phyloP scores from a whole-genome alignment of 1,140 invertebrate genomes.

The Magallana gigas region DNA sequence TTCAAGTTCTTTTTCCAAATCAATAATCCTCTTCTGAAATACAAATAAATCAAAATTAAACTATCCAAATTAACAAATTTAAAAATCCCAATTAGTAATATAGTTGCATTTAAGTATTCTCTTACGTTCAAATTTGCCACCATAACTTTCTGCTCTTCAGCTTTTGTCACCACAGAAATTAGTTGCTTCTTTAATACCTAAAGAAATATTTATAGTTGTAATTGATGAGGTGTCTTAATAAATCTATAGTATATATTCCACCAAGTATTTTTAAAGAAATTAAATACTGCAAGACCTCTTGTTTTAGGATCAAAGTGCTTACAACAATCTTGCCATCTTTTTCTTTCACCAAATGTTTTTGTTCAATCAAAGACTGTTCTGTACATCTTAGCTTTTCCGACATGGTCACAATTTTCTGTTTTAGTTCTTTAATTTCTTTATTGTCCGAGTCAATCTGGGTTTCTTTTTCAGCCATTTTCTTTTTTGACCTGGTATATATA shows the following conservation, averaged over 20 bases:
- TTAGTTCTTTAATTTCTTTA: neutral
- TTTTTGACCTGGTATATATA: neutral
- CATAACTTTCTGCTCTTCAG: slow-evolving; percentile 1
- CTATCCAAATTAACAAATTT: neutral
- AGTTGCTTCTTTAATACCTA: neutral
- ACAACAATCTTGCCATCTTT: slow-evolving; percentile 2
- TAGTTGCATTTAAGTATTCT: no score
- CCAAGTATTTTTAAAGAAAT: neutral
- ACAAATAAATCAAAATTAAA: neutral
- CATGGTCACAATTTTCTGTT: neutral
- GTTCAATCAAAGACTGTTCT: neutral
- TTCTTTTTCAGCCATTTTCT: neutral
- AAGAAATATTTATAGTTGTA: neutral
- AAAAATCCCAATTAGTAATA: neutral
- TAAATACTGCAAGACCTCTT: neutral
- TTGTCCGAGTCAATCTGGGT: neutral
- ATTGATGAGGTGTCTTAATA: no score
- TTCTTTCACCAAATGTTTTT: neutral
- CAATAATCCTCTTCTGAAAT: neutral
- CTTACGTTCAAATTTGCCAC: neutral
- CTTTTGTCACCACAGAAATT: neutral
- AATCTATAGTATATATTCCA: neutral
- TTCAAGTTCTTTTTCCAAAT: neutral
- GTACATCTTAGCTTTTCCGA: neutral
- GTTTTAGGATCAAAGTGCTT: neutral